A percentile compares a stretch with the other conserved stretches of the same genome.
Conservation (phyloP, 1,140 invertebrate genomes). For the Samia ricini region DNA sequence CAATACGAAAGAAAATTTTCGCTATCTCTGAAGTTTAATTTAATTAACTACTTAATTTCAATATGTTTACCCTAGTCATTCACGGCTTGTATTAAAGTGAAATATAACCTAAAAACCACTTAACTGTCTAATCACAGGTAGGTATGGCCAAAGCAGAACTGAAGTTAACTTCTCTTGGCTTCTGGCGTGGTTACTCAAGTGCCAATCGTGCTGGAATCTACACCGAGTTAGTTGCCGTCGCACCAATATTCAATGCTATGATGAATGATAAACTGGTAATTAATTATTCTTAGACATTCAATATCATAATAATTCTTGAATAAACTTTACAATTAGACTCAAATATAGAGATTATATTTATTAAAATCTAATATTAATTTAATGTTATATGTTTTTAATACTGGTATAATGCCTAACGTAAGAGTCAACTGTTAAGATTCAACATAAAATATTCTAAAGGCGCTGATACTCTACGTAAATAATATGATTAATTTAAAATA, state of each 20-base stretch:
- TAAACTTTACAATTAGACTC: no score
- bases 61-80: not conserved
- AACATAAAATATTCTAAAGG: no score
- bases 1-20: no score
- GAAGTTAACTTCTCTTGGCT: slow-evolving; percentile 80
- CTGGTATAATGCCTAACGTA: no score
- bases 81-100: not conserved
- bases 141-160: slow-evolving; percentile 83
- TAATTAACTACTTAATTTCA: not conserved
- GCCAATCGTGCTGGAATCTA: slow-evolving; percentile 86
- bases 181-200: slow-evolving; percentile 89
- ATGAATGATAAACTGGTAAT: slow-evolving; percentile 79
- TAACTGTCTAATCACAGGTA: slow-evolving; percentile 59
- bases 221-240: slow-evolving; percentile 86
- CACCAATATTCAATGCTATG: slow-evolving; percentile 88
- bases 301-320: no score
- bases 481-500: not conserved
- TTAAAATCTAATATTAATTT: no score
- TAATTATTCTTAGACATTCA: slow-evolving; percentile 12
- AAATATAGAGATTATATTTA: no score
- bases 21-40: no score
- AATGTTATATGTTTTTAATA: no score
- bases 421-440: no score
- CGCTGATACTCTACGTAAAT: not conserved
- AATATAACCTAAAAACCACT: not conserved